These are phyloP conservation scores for Chitala chitala DNA, from an alignment of 2,113 vertebrate genomes.

Conservation along the genomic window DNA sequence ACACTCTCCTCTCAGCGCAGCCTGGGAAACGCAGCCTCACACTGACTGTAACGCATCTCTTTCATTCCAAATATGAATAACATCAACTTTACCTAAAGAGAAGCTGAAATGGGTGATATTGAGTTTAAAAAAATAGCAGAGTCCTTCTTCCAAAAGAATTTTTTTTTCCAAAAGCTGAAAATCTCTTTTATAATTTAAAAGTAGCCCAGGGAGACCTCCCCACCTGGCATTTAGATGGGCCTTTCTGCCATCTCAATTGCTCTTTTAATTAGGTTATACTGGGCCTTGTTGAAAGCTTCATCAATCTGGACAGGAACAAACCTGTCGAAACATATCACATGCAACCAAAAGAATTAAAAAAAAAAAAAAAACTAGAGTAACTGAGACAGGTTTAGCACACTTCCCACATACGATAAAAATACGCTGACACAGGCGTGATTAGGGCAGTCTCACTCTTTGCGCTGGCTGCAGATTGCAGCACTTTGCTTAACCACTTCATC, in stretches of 20 bases:
- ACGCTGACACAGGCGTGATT: too few relatives aligned
- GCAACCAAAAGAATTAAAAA: too few relatives aligned
- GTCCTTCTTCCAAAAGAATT: not conserved
- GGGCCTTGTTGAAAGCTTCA: not conserved
- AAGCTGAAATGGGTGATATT: not conserved
- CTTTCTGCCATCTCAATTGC: not conserved
- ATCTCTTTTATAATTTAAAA: not conserved
- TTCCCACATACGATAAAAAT: too few relatives aligned
- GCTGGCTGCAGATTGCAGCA: too few relatives aligned
- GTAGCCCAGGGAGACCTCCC: not conserved
- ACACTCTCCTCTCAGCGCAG: conserved; percentile 32
- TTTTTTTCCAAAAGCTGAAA: conserved; percentile 9
- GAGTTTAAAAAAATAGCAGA: not conserved
- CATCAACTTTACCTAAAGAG: not conserved
- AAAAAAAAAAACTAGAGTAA: not conserved
- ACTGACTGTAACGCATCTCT: not conserved
- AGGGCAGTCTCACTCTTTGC: too few relatives aligned
- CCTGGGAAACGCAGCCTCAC: not conserved
- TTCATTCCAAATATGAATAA: conserved; percentile 3
- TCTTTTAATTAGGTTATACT: too few relatives aligned
- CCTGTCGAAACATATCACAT: not conserved
- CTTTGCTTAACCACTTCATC: too few relatives aligned
- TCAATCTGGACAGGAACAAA: not conserved
- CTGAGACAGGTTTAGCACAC: too few relatives aligned
- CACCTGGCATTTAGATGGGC: not conserved